Percentiles rank a stretch among this genome's conserved stretches.
Evolutionary conservation across 2,888 invertebrate species (phyloP).

Genomic region (Rhodophaea formosa): DNA sequence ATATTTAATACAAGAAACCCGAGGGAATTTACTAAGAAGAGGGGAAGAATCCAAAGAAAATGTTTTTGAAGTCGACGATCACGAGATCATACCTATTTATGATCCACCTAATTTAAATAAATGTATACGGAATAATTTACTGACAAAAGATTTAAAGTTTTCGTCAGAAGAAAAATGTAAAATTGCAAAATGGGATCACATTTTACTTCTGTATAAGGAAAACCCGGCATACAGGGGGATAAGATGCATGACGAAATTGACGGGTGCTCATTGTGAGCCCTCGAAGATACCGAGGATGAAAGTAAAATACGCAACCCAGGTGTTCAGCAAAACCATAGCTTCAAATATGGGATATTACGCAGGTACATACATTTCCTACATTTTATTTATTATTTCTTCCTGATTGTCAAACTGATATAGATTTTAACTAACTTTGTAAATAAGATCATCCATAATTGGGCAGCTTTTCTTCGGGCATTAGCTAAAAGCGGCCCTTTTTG

Average conservation of each 20-base stretch:
- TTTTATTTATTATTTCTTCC: too few species aligned
- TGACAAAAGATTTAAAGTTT: slow-evolving; percentile 33
- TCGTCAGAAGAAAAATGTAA: slow-evolving; percentile 19
- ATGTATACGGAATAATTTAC: slow-evolving; percentile 31
- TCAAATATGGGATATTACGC: slow-evolving; percentile 15
- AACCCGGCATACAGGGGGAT: slow-evolving; percentile 30
- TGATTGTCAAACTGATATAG: too few species aligned
- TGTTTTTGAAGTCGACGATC: slow-evolving; percentile 26
- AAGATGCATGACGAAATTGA: too few species aligned
- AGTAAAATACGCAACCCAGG: slow-evolving; percentile 32
- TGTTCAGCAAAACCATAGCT: slow-evolving; percentile 36
- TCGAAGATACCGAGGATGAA: slow-evolving; percentile 33
- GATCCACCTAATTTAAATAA: slow-evolving; percentile 34
- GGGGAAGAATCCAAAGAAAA: slow-evolving; percentile 24
- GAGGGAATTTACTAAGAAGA: slow-evolving; percentile 21
- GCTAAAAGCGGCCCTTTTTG: too few species aligned
- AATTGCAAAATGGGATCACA: too few species aligned
- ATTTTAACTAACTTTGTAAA: too few species aligned
- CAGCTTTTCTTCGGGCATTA: too few species aligned
- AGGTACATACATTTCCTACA: too few species aligned
- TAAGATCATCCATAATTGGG: too few species aligned
- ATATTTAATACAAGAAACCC: slow-evolving; percentile 29
- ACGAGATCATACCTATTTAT: slow-evolving; percentile 31
- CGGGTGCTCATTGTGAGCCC: slow-evolving; percentile 26
- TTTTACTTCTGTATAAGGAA: slow-evolving; percentile 25